Percentiles rank a stretch among this genome's conserved stretches.
Evolutionary conservation across 2,888 invertebrate genomes (phyloP).

Genomic region (Anagyrus pseudococci): DNA sequence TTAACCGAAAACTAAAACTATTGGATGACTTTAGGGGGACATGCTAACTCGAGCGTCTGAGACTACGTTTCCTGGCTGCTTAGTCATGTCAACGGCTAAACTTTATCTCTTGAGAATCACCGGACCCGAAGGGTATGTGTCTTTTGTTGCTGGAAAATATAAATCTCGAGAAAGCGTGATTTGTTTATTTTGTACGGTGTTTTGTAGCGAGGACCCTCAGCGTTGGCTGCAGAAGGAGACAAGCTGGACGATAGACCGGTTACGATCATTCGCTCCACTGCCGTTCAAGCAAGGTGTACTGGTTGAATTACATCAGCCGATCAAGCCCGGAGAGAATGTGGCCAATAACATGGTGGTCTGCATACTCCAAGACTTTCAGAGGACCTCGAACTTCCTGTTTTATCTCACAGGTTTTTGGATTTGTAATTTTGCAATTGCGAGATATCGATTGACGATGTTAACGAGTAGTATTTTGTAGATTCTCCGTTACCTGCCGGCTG

Average conservation of each 20-base stretch:
- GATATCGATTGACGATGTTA: not conserved
- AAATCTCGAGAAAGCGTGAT: too few relatives aligned
- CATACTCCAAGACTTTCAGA: conserved; percentile 64
- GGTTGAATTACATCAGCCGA: conserved; percentile 61
- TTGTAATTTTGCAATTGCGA: not conserved
- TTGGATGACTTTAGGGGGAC: conserved; percentile 49
- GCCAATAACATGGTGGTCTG: conserved; percentile 51
- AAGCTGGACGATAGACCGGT: conserved; percentile 62
- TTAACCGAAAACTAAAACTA: too few relatives aligned
- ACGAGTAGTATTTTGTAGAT: conserved; percentile 49
- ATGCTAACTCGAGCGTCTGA: conserved; percentile 60
- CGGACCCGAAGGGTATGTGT: conserved; percentile 59
- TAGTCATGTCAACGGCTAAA: conserved; percentile 65
- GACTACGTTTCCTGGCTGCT: conserved; percentile 60
- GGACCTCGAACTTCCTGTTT: conserved; percentile 64
- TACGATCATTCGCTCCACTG: conserved; percentile 63
- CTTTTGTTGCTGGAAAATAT: not conserved
- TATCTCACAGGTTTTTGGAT: conserved; percentile 64
- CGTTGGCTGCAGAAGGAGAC: conserved; percentile 65
- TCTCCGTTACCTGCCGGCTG: conserved; percentile 61
- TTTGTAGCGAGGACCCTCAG: conserved; percentile 63
- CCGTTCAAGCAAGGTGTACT: conserved; percentile 67
- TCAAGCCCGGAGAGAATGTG: conserved; percentile 53
- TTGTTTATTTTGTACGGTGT: conserved; percentile 6
- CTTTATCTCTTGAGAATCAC: conserved; percentile 64